A percentile compares a stretch with the other conserved stretches of the same genome.
Conservation (phyloP, 37 sponge, comb jelly and placozoan genomes). For the Diacarnus erythraeanus region DNA sequence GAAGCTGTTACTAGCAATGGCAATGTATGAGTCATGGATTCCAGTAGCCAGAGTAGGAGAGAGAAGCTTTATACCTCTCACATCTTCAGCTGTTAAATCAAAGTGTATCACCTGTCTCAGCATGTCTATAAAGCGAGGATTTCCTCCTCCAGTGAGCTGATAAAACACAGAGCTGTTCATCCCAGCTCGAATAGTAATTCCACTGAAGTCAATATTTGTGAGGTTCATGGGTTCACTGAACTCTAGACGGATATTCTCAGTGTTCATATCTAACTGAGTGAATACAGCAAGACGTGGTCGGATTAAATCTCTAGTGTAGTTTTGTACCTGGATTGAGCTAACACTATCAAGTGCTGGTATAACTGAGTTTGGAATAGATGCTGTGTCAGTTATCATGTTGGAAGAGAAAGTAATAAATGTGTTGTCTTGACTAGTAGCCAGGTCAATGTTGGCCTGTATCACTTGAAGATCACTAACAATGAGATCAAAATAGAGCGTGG, state of each 20-base stretch:
- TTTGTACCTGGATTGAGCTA: slow-evolving; percentile 29
- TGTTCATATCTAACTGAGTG: slow-evolving; percentile 70
- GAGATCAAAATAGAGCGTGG: neutral
- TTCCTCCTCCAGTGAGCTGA: slow-evolving; percentile 58
- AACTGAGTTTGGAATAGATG: slow-evolving; percentile 28
- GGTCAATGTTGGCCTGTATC: slow-evolving; percentile 66
- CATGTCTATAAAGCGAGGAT: slow-evolving; percentile 23
- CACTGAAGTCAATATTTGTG: slow-evolving; percentile 62
- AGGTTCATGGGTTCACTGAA: slow-evolving; percentile 86
- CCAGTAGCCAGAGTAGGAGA: slow-evolving; percentile 59
- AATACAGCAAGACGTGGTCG: slow-evolving; percentile 57
- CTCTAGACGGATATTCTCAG: slow-evolving; percentile 45
- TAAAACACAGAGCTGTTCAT: slow-evolving; percentile 30
- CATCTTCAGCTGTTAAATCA: slow-evolving; percentile 69
- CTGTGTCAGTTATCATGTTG: slow-evolving; percentile 65
- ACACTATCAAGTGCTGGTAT: slow-evolving; percentile 26
- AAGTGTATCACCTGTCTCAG: slow-evolving; percentile 54
- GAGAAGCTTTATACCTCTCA: slow-evolving; percentile 67
- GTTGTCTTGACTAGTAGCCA: slow-evolving; percentile 50
- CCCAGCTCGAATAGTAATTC: slow-evolving; percentile 55
- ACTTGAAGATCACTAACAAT: slow-evolving; percentile 23
- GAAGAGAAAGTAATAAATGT: slow-evolving; percentile 65
- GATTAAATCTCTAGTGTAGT: slow-evolving; percentile 67
- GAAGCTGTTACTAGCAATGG: slow-evolving; percentile 42
- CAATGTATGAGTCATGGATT: slow-evolving; percentile 42